These are phyloP conservation scores for Drosophila kanapiae DNA, from an alignment of 1,140 invertebrate genomes.

Conservation along the genomic window DNA sequence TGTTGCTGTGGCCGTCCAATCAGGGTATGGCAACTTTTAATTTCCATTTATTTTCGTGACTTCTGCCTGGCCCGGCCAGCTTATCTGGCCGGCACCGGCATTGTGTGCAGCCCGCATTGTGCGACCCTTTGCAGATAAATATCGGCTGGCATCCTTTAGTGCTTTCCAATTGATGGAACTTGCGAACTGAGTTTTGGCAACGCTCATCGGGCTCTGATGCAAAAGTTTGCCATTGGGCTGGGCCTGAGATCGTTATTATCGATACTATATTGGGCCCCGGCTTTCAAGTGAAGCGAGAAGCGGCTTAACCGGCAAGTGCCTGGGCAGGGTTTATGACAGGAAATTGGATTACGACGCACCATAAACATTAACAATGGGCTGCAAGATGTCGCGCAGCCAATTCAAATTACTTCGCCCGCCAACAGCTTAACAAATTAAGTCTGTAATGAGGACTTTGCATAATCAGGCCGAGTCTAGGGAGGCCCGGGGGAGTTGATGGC, in stretches of 20 bases:
- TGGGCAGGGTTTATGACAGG: conserved; percentile 42
- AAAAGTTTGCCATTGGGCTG: conserved; percentile 20
- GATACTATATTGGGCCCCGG: conserved; percentile 9
- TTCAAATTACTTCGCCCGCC: conserved; percentile 60
- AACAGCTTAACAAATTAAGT: conserved; percentile 54
- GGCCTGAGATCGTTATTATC: conserved; percentile 11
- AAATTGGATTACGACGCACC: conserved; percentile 54
- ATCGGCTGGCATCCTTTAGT: conserved; percentile 56
- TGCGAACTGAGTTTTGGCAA: conserved; percentile 28
- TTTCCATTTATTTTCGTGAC: conserved; percentile 71
- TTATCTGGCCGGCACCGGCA: conserved; percentile 48
- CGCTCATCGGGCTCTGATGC: conserved; percentile 18
- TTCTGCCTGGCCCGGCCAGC: conserved; percentile 37
- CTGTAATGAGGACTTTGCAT: conserved; percentile 52
- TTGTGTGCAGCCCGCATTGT: conserved; percentile 61
- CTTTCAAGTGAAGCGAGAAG: conserved; percentile 39
- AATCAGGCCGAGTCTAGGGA: conserved; percentile 31
- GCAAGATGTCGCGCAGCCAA: conserved; percentile 43
- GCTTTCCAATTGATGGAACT: conserved; percentile 61
- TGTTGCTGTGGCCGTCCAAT: conserved; percentile 23
- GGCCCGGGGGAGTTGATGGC: conserved; percentile 33
- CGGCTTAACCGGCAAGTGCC: background rate
- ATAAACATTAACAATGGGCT: conserved; percentile 57
- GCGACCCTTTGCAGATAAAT: conserved; percentile 46
- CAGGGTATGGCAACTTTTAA: conserved; percentile 63